Conservation (phyloP, 30 jellyfish, hydroid and myxozoan species). For the Clytia hemisphaerica region DNA sequence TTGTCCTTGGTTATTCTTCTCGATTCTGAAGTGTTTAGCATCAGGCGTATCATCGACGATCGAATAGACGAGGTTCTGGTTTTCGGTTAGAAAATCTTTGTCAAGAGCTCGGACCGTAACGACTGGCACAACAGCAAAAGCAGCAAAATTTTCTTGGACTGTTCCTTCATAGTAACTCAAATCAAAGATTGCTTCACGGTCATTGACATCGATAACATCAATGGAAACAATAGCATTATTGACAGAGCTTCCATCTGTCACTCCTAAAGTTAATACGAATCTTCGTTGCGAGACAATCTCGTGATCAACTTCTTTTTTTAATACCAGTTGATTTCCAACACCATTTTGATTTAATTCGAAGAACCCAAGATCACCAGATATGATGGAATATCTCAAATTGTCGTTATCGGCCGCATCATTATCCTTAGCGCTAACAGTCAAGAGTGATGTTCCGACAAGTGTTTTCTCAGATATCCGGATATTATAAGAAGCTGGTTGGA, state of each 20-base stretch:
- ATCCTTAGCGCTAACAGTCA: constrained; percentile 52
- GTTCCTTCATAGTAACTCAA: constrained; percentile 7
- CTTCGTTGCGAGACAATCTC: not conserved
- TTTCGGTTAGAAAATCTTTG: constrained; percentile 15
- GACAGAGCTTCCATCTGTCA: constrained; percentile 21
- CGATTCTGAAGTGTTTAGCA: constrained; percentile 44
- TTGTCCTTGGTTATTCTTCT: constrained; percentile 10
- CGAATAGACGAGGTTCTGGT: constrained; percentile 31
- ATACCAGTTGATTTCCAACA: not conserved
- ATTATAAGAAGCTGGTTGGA: constrained; percentile 26
- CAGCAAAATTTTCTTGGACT: constrained; percentile 16
- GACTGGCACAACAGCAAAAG: not conserved
- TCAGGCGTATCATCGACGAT: constrained; percentile 41
- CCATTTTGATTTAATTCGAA: not conserved
- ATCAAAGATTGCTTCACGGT: constrained; percentile 47
- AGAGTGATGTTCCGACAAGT: constrained; percentile 29
- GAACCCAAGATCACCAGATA: constrained; percentile 16
- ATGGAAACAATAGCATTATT: constrained; percentile 23
- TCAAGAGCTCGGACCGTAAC: constrained; percentile 39
- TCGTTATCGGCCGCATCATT: constrained; percentile 25
- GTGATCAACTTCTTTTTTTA: constrained; percentile 34
- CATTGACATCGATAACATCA: constrained; percentile 41
- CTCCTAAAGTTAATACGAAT: constrained; percentile 11
- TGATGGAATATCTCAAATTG: constrained; percentile 8
- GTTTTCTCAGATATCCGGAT: constrained; percentile 48